Evolutionary conservation across 2,888 invertebrate genomes (phyloP), one percentile per base, ranked within the genome.

Genomic region (Chaetogeoica ovagalla): DNA sequence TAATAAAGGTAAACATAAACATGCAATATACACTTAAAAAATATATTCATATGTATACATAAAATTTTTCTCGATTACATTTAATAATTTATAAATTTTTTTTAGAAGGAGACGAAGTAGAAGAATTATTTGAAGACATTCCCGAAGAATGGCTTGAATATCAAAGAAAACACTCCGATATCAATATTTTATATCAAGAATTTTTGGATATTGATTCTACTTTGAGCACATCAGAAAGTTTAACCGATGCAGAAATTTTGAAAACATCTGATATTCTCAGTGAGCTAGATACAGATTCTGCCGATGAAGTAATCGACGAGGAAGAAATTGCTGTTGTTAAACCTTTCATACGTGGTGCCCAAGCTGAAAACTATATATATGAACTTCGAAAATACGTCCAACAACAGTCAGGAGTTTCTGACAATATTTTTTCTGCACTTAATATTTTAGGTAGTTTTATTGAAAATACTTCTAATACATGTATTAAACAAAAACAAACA

Each of bases 51-150:
- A 59, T 21, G n/a, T n/a, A 59, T 59, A 21, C 8, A 59, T n/a
- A 59, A 59, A n/a, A 59, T n/a, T 21, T n/a, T 59, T 59, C 59
- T 39, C 39, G 39, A 39, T 39, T 39, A 39, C 39, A 39, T 39
- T 39, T 39, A 39, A 59, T 59, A 21, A 59, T 21, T n/a, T 21
- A 21, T 59, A 59, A 59, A 21, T 21, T 59, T 59, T 59, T 59
- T 59, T 59, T n/a, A n/a, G n/a, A n/a, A 59, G 59, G 59, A 59
- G n/a, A 59, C 59, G 8, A 59, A 59, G 59, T 59, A 59, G 59
- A n/a, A 59, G 59, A 59, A 59, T 4, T 9, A 59, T 59, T 59
- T 59, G 59, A 59, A 59, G n/a, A 59, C n/a, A 21, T n/a, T n/a
- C 59, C 39, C 39, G 39, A 39, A 39, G 39, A 39, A 39, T 39